Percentiles rank a stretch among this genome's conserved stretches.
Conservation (phyloP, 2,113 vertebrate genomes). For the Esox niger region DNA sequence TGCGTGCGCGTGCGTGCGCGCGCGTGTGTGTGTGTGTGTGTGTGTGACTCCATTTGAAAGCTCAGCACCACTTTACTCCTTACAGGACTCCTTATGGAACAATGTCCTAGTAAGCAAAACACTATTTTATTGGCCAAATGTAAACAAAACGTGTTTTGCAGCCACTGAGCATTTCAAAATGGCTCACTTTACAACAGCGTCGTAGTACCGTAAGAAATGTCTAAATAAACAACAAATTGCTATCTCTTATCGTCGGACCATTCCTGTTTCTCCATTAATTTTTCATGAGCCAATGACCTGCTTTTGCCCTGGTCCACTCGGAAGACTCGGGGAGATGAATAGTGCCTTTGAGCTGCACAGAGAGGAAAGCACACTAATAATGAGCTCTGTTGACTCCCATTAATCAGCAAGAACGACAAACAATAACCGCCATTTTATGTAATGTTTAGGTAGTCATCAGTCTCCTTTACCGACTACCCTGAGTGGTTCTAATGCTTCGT, state of each 20-base stretch:
- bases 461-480: not conserved
- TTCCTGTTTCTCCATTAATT: not conserved
- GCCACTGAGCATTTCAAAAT: not conserved
- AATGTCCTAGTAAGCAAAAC: too few species aligned
- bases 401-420: not conserved
- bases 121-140: too few species aligned
- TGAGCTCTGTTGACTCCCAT: not conserved
- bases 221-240: not conserved
- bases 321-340: not conserved
- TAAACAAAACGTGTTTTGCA: too few species aligned
- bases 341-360: not conserved
- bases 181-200: not conserved
- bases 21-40: slow-evolving; percentile 1
- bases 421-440: not conserved
- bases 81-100: too few species aligned
- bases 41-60: not conserved
- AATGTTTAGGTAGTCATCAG: not conserved
- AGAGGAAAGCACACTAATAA: not conserved
- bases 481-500: not conserved
- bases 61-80: not conserved
- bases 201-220: too few species aligned
- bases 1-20: not conserved
- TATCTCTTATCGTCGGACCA: not conserved
- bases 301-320: not conserved
- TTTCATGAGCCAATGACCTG: slow-evolving; percentile 14